Evolutionary conservation across 2,797 vertebrate species (phyloP), one percentile per base, ranked within the genome.

Genomic region (Orestias chungarensis): DNA sequence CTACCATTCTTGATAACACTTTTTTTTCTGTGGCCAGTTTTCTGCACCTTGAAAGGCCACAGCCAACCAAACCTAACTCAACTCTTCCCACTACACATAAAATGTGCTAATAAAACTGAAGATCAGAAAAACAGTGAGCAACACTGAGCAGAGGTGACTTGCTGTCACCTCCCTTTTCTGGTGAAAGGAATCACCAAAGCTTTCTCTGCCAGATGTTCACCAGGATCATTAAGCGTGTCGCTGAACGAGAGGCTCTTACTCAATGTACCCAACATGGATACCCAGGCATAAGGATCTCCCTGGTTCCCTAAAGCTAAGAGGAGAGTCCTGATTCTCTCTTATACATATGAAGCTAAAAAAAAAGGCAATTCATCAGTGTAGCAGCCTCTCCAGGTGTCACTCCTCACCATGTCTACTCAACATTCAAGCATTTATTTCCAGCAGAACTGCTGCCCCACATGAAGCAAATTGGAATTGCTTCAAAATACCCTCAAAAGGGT

Each of bases 21-120:
- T 38, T 54, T 25, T 29, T 54, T 29, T 54, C 25, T 27, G 11
- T 12, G 15, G 27, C 14, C 27, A 55, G 12, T 15, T 94, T 95
- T 95, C 94, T 93, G 94, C 93, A 91, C 93, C 95, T 95, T 94
- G 94, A 94, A 89, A 92, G 89, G 87, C 94, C 96, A 94, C 94
- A 95, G 94, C 93, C 93, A 91, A 95, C 94, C 91, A 90, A 95
- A 96, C 96, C 94, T 95, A 95, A 95, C 95, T 15, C 43, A 17
- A 95, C 91, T 95, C 92, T 89, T 93, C 93, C 94, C 88, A 91
- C 86, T 89, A 91, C 74, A 92, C 91, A 93, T 93, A 88, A 92
- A 95, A 95, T 92, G 91, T 85, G 83, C 86, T 75, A 79, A 88
- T 85, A 94, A 67, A 49, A 10, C 7, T 40, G n/a, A 23, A 20